phyloP scores from a whole-genome alignment of 1,140 invertebrate species.

The Meloidogyne chitwoodi region DNA sequence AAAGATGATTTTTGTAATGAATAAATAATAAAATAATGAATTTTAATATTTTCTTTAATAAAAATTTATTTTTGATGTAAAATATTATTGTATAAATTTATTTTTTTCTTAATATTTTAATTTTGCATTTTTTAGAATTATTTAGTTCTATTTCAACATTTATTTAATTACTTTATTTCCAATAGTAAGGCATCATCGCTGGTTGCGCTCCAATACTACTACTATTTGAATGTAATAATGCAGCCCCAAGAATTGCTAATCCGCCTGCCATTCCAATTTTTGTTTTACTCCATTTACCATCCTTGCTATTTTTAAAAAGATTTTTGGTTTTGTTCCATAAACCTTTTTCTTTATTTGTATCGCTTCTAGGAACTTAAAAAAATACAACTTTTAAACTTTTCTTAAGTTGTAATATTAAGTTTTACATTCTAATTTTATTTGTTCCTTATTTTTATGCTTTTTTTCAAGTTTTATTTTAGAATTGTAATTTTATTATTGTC shows the following conservation, averaged over 20 bases:
- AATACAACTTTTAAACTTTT: not conserved
- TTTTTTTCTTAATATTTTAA: no score
- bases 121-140: no score
- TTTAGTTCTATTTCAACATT: no score
- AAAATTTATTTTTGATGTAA: not conserved
- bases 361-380: not conserved
- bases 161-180: not conserved
- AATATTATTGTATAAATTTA: no score
- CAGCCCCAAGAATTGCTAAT: not conserved
- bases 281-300: not conserved
- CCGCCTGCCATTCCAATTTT: not conserved
- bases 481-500: no score
- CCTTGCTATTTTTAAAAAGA: not conserved
- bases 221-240: not conserved
- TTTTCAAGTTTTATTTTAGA: no score
- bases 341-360: not conserved
- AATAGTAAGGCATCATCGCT: not conserved
- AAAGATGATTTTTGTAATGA: not conserved
- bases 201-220: not conserved
- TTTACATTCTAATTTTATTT: no score
- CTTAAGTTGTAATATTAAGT: no score
- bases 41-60: not conserved
- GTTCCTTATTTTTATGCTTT: no score
- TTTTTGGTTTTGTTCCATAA: not conserved
- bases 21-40: not conserved